A percentile compares a stretch with the other conserved stretches of the same genome.
These are phyloP conservation scores for Dufourea novaeangliae DNA, from an alignment of 1,140 invertebrate genomes.

Conservation along the genomic window DNA sequence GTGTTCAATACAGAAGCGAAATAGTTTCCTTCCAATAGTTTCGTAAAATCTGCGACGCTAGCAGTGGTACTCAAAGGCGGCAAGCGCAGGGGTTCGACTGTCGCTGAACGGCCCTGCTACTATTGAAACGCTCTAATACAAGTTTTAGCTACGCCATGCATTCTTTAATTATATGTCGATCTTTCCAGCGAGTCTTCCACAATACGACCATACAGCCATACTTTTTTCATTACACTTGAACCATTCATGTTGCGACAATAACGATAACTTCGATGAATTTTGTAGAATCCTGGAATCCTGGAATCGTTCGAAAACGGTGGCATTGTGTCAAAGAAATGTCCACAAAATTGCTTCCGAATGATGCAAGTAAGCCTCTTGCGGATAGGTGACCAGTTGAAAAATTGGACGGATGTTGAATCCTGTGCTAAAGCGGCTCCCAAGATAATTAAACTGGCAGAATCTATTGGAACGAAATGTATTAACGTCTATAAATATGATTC, in stretches of 20 bases:
- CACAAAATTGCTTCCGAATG: constrained; percentile 31
- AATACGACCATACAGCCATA: no score
- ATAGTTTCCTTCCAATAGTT: no score
- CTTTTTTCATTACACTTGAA: no score
- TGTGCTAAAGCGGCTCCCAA: constrained; percentile 61
- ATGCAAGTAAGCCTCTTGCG: constrained; percentile 51
- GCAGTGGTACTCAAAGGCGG: no score
- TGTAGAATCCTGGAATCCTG: constrained; percentile 72
- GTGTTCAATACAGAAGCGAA: no score
- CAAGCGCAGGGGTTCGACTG: no score
- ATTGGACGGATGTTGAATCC: constrained; percentile 54
- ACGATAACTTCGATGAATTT: background rate
- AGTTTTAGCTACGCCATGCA: no score
- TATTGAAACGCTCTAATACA: no score
- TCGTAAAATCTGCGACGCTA: no score
- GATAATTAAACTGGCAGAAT: constrained; percentile 67
- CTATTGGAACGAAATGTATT: constrained; percentile 60
- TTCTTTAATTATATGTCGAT: no score
- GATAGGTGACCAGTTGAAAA: constrained; percentile 29
- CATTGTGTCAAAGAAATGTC: constrained; percentile 60
- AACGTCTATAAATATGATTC: constrained; percentile 69
- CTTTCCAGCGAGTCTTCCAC: no score
- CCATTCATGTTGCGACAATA: background rate
- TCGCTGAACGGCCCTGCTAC: no score
- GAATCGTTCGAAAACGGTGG: constrained; percentile 65